A percentile compares a stretch with the other conserved stretches of the same genome.
Conservation (phyloP, 2,888 invertebrate genomes). For the Camponotus fellah region DNA sequence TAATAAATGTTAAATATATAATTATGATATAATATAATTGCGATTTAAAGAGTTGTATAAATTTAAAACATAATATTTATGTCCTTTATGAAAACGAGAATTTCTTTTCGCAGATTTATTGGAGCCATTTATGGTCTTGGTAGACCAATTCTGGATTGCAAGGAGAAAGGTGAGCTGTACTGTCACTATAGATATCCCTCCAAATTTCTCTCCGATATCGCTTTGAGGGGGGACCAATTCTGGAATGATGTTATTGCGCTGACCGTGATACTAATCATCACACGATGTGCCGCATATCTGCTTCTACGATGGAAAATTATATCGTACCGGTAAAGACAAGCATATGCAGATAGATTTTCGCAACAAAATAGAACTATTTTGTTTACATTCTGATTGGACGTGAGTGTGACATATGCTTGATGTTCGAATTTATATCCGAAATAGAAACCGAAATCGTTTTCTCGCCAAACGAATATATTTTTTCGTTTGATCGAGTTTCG, state of each 20-base stretch:
- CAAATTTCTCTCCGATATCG: constrained; percentile 94
- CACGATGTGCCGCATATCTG: constrained; percentile 90
- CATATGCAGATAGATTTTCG: not conserved
- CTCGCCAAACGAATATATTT: not conserved
- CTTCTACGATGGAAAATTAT: constrained; percentile 93
- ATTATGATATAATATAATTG: not conserved
- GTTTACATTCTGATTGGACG: not conserved
- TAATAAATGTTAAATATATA: not conserved
- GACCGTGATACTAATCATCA: constrained; percentile 89
- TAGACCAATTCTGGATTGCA: constrained; percentile 92
- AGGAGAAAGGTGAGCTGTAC: constrained; percentile 90
- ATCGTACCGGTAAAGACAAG: constrained; percentile 88
- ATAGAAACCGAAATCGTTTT: not conserved
- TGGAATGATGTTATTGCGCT: constrained; percentile 94
- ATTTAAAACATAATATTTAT: not conserved
- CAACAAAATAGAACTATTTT: not conserved
- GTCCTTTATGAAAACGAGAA: not conserved
- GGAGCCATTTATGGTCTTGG: constrained; percentile 94
- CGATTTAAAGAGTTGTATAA: not conserved
- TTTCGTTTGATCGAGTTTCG: not conserved
- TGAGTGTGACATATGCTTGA: not conserved
- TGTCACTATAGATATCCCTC: constrained; percentile 94
- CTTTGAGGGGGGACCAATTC: constrained; percentile 93
- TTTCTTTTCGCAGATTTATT: constrained; percentile 86
- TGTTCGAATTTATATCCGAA: not conserved